A percentile compares a stretch with the other conserved stretches of the same genome.
These are phyloP conservation scores for Drosophila incognita DNA, from an alignment of 2,888 invertebrate species.

Conservation along the genomic window DNA sequence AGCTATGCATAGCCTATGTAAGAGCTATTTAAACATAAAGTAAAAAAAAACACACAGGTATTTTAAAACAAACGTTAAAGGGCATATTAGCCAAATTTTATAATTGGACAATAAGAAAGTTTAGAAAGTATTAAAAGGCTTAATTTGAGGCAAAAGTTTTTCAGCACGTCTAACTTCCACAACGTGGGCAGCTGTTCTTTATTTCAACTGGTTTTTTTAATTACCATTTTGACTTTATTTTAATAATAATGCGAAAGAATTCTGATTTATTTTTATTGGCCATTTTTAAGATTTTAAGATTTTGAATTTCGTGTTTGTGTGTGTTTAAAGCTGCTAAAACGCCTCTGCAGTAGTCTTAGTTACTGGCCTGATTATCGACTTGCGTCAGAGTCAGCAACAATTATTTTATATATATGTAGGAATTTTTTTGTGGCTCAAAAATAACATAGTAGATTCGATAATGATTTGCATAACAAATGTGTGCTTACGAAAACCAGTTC, in stretches of 20 bases:
- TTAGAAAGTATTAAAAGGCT: neutral
- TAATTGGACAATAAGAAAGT: neutral
- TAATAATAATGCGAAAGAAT: conserved; percentile 9
- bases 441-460: conserved; percentile 34
- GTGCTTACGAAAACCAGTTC: conserved; percentile 64
- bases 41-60: neutral
- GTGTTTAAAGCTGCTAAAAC: conserved; percentile 7
- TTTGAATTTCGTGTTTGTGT: neutral
- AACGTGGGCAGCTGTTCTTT: neutral
- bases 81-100: neutral
- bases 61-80: neutral
- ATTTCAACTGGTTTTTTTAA: neutral
- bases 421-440: conserved; percentile 21
- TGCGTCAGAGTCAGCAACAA: conserved; percentile 44
- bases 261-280: neutral
- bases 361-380: conserved; percentile 30
- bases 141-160: neutral
- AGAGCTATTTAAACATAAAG: neutral
- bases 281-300: neutral
- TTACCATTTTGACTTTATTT: conserved; percentile 3
- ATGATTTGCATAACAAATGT: conserved; percentile 63
- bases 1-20: neutral
- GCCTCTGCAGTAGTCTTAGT: conserved; percentile 24
- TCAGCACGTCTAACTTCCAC: neutral
- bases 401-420: conserved; percentile 5